Evolutionary conservation across 2,888 invertebrate species (phyloP).

Genomic region (Napeogenes inachia): DNA sequence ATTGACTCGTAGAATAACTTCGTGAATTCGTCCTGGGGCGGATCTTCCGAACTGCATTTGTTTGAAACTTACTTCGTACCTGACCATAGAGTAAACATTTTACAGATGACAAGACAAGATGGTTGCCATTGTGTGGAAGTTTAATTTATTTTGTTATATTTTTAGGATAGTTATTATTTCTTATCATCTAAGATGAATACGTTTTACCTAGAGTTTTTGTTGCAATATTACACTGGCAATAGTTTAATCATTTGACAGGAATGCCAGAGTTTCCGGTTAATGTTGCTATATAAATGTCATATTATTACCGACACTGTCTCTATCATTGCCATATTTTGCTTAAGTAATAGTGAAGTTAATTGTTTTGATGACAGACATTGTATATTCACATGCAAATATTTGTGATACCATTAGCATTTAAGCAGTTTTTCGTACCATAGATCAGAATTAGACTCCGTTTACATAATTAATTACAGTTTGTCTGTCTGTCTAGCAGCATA

Average conservation of each 20-base stretch:
- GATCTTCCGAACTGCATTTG: slow-evolving; percentile 38
- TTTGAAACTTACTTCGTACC: slow-evolving; percentile 39
- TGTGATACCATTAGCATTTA: not conserved
- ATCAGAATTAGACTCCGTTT: slow-evolving; percentile 3
- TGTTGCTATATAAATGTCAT: not conserved
- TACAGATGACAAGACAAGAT: slow-evolving; percentile 24
- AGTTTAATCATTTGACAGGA: slow-evolving; percentile 5
- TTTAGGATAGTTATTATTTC: too few species aligned
- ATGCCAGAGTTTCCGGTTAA: slow-evolving; percentile 14
- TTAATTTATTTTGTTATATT: too few species aligned
- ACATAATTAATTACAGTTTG: slow-evolving; percentile 1
- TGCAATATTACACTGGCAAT: slow-evolving; percentile 4
- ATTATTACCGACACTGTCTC: not conserved
- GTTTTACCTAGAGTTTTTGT: not conserved
- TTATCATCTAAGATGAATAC: too few species aligned
- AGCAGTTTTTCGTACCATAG: not conserved
- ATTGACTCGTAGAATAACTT: slow-evolving; percentile 66
- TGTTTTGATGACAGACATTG: too few species aligned
- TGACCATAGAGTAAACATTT: slow-evolving; percentile 36
- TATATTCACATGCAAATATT: too few species aligned
- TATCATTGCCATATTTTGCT: too few species aligned
- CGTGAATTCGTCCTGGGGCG: slow-evolving; percentile 36
- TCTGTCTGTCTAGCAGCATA: slow-evolving; percentile 1
- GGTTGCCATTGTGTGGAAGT: slow-evolving; percentile 8
- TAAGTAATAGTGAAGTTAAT: too few species aligned